phyloP scores from a whole-genome alignment of 2,113 vertebrate genomes.

The Sturnira hondurensis region DNA sequence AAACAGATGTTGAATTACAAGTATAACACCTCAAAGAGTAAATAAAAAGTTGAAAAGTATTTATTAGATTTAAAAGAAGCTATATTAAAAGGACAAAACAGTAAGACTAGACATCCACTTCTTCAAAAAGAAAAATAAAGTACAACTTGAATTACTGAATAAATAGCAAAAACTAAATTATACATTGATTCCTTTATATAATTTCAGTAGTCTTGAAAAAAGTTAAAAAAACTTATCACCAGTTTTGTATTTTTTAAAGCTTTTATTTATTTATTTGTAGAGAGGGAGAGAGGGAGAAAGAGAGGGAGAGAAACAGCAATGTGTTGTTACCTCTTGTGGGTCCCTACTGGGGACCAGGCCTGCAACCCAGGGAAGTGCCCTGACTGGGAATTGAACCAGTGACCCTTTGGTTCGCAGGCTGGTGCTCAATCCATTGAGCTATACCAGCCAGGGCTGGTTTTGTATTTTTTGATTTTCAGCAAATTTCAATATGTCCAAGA shows the following conservation, averaged over 20 bases:
- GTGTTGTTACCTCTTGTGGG: no score
- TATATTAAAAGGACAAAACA: neutral
- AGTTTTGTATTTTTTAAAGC: neutral
- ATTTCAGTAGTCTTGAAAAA: neutral
- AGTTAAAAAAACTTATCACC: neutral
- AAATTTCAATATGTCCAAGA: neutral
- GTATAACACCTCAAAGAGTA: neutral
- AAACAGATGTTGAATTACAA: constrained; percentile 9
- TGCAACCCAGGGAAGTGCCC: no score
- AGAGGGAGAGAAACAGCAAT: no score
- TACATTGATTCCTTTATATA: neutral
- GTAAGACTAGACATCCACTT: neutral
- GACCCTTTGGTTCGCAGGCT: no score
- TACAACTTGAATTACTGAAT: neutral
- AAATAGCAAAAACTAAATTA: neutral
- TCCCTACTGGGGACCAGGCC: no score
- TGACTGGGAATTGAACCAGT: no score
- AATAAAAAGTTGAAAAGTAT: neutral
- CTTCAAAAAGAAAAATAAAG: neutral
- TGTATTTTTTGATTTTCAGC: neutral
- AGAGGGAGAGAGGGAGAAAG: no score
- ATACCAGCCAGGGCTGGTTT: no score
- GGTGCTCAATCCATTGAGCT: no score
- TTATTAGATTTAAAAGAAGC: constrained; percentile 2
- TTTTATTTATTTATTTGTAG: no score